Percentiles rank a stretch among this genome's conserved stretches.
phyloP scores from a whole-genome alignment of 2,113 vertebrate genomes.

The Bagarius yarrelli region DNA sequence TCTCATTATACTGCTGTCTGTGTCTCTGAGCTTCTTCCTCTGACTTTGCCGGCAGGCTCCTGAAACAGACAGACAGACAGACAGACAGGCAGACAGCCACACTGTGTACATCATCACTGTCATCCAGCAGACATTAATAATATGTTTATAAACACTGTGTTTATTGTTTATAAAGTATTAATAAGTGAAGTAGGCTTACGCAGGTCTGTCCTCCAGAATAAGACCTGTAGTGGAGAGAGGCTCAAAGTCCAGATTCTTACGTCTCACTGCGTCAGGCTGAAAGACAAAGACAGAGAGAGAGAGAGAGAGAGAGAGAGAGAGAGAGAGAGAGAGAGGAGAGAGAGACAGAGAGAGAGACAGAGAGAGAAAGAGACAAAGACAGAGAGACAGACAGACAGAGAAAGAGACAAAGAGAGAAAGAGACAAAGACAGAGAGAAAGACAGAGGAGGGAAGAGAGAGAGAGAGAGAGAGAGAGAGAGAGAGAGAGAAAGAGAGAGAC shows the following conservation, averaged over 20 bases:
- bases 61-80: constrained; percentile 58
- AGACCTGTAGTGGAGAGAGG: constrained; percentile 84
- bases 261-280: constrained; percentile 65
- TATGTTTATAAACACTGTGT: neutral
- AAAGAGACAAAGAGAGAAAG: neutral
- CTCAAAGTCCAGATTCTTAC: constrained; percentile 83
- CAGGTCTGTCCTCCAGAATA: constrained; percentile 84
- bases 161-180: neutral
- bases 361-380: rapidly evolving
- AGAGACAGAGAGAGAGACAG: neutral
- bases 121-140: neutral
- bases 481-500: neutral
- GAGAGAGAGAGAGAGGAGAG: neutral
- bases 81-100: no score
- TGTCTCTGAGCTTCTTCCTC: constrained; percentile 91
- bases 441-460: no score
- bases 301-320: neutral
- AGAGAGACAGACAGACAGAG: constrained; percentile 6
- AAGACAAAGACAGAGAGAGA: constrained; percentile 53
- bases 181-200: constrained; percentile 69
- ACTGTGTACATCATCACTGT: no score
- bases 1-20: constrained; percentile 92
- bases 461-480: neutral
- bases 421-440: constrained; percentile 4
- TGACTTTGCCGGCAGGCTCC: constrained; percentile 94